Conservation (phyloP, 37 sponge, comb jelly and placozoan genomes). For the Haliclona indistincta region DNA sequence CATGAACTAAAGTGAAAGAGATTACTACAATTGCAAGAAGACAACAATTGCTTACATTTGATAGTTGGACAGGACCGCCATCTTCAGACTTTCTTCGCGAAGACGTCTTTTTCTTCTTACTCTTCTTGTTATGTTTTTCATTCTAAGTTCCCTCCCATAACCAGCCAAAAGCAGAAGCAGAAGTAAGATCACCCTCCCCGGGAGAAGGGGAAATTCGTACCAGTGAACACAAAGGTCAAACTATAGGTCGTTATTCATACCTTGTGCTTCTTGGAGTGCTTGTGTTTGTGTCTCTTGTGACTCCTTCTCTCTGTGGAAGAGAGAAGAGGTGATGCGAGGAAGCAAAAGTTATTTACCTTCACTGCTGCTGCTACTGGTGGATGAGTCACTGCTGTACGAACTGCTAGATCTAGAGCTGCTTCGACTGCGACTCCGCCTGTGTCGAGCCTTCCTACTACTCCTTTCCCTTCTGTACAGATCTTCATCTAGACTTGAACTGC, state of each 20-base stretch:
- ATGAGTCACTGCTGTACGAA: too few relatives aligned
- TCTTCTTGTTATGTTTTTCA: constrained; percentile 8
- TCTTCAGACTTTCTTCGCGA: not conserved
- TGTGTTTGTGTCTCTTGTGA: not conserved
- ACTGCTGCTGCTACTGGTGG: constrained; percentile 1
- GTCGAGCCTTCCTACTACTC: not conserved
- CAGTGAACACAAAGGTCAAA: not conserved
- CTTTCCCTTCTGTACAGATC: too few relatives aligned
- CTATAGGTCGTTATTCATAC: constrained; percentile 1
- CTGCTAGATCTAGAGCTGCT: too few relatives aligned
- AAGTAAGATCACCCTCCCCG: constrained; percentile 1
- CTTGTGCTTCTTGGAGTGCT: constrained; percentile 17
- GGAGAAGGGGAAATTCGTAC: not conserved
- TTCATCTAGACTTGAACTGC: too few relatives aligned
- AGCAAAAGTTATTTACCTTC: not conserved
- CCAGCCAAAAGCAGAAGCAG: not conserved
- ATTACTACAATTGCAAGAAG: not conserved
- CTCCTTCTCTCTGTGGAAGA: not conserved
- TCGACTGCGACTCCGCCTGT: constrained; percentile 10
- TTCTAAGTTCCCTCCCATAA: too few relatives aligned
- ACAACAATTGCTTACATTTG: constrained; percentile 5
- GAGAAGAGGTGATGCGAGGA: not conserved
- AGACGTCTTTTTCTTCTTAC: constrained; percentile 11
- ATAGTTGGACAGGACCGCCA: constrained; percentile 34
- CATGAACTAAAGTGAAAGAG: constrained; percentile 25